Evolutionary conservation across 1,140 invertebrate species (phyloP).

Genomic region (Pygmarrhopalites habei): DNA sequence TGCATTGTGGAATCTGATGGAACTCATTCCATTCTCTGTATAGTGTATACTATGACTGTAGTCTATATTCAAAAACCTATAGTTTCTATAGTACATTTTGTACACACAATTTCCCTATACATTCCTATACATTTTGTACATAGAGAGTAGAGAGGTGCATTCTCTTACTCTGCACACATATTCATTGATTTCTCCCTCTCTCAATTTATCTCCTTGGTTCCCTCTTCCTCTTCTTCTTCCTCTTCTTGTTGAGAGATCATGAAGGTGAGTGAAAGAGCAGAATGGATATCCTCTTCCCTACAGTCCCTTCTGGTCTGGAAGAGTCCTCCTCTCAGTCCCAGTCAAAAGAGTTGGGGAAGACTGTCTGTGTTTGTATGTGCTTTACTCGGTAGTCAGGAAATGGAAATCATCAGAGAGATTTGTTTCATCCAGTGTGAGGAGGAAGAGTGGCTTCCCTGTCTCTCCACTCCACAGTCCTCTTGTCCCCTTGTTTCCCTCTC

Average conservation of each 20-base stretch:
- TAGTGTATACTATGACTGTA: too few species aligned
- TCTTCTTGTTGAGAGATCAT: conserved; percentile 3
- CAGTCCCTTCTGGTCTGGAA: too few species aligned
- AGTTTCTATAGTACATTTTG: too few species aligned
- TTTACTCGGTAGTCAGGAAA: conserved; percentile 19
- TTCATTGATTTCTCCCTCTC: conserved; percentile 6
- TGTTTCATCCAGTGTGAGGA: conserved; percentile 5
- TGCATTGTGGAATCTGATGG: too few species aligned
- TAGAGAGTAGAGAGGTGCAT: too few species aligned
- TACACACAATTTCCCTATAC: too few species aligned
- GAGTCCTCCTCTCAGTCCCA: neutral
- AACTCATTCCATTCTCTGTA: too few species aligned
- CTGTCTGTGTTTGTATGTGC: neutral
- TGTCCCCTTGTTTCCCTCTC: conserved; percentile 21
- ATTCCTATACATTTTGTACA: too few species aligned
- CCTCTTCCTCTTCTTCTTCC: too few species aligned
- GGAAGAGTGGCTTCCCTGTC: too few species aligned
- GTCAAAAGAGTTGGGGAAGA: neutral
- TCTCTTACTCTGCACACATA: too few species aligned
- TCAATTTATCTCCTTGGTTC: neutral
- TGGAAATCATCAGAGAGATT: conserved; percentile 35
- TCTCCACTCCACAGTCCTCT: neutral
- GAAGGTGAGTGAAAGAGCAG: conserved; percentile 8
- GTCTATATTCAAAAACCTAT: too few species aligned
- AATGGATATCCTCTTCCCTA: neutral